Evolutionary conservation across 2,113 vertebrate species (phyloP).

Genomic region (Seriola aureovittata): DNA sequence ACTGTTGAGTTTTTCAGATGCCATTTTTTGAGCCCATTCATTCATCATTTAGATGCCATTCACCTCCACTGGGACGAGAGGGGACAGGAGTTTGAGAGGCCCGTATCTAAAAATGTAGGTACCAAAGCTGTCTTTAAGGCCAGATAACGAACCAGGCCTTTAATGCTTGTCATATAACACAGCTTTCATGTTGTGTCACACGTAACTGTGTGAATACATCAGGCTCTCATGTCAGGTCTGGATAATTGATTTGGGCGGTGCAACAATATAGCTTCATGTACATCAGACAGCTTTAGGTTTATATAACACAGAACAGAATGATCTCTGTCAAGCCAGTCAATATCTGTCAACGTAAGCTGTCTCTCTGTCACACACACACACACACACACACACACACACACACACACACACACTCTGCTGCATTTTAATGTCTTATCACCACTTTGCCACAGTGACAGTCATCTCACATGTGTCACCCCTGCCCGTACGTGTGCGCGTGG

Average conservation of each 20-base stretch:
- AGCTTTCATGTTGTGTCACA: neutral
- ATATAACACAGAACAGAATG: neutral
- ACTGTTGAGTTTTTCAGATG: neutral
- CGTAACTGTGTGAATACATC: neutral
- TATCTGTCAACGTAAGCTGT: neutral
- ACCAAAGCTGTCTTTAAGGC: neutral
- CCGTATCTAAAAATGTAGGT: neutral
- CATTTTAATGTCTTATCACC: conserved; percentile 43
- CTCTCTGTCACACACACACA: neutral
- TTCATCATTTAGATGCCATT: neutral
- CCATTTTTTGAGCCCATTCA: neutral
- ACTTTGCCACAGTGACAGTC: conserved; percentile 28
- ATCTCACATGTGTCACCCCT: conserved; percentile 41
- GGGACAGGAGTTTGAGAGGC: neutral
- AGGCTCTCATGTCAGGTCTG: neutral
- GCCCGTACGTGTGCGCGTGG: neutral
- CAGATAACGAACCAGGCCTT: neutral
- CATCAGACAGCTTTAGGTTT: neutral
- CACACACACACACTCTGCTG: neutral
- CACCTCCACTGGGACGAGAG: neutral
- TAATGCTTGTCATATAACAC: neutral
- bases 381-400: conserved; percentile 1
- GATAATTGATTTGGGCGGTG: conserved; percentile 28
- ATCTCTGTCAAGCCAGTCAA: conserved; percentile 3
- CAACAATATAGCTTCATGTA: conserved; percentile 2